Evolutionary conservation across 2,888 invertebrate species (phyloP).

Genomic region (Stenodema calcarata): DNA sequence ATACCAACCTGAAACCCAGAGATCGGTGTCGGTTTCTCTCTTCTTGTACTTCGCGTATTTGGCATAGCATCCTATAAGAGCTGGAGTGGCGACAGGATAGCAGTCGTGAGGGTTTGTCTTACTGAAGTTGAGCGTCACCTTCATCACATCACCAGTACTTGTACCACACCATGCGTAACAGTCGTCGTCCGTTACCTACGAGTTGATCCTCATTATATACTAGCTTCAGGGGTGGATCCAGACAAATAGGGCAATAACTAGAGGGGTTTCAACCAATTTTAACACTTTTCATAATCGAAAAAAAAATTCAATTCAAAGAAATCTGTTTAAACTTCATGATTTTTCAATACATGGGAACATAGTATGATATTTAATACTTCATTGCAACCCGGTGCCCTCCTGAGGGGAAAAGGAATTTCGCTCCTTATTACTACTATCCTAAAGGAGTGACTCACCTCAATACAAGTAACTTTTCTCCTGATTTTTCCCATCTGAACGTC

Average conservation of each 20-base stretch:
- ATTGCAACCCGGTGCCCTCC: no score
- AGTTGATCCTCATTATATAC: not conserved
- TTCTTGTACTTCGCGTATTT: slow-evolving; percentile 60
- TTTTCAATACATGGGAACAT: no score
- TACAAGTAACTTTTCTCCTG: slow-evolving; percentile 76
- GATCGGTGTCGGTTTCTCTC: slow-evolving; percentile 41
- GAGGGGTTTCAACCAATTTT: no score
- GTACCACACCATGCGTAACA: slow-evolving; percentile 84
- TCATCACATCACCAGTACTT: slow-evolving; percentile 76
- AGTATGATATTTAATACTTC: no score
- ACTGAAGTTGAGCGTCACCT: slow-evolving; percentile 59
- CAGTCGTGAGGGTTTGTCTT: slow-evolving; percentile 61
- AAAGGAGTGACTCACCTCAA: slow-evolving; percentile 63
- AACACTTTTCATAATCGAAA: no score
- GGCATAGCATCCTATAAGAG: slow-evolving; percentile 71
- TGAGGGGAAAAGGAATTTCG: no score
- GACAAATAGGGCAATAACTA: no score
- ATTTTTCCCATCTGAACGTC: slow-evolving; percentile 82
- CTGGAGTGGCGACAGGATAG: slow-evolving; percentile 66
- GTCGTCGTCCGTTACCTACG: slow-evolving; percentile 71
- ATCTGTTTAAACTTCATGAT: no score
- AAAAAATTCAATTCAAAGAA: no score
- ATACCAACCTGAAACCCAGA: slow-evolving; percentile 45
- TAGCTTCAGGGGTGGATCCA: no score
- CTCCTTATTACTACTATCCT: no score